Evolutionary conservation across 2,888 invertebrate genomes (phyloP), one percentile per base, ranked within the genome.

Genomic region (Icerya purchasi): DNA sequence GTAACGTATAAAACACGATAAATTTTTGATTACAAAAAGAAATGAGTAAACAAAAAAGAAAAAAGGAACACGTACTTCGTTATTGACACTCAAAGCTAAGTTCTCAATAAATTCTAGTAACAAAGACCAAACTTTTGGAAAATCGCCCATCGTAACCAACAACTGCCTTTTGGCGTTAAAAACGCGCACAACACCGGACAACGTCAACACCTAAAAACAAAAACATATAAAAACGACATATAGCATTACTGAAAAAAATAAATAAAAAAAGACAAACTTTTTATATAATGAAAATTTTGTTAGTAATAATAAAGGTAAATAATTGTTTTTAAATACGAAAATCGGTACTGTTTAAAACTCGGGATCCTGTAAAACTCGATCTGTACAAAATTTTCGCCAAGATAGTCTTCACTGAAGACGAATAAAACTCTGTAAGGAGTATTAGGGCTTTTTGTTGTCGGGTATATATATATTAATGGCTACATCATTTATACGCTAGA

Each of bases 61-160:
- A n/a, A 20, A 25, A 23, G 20, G 1, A 36, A 59, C 53, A 62
- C 62, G 59, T 66, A 81, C 90, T 78, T 98, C 97, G 61, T 91
- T 90, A 71, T 92, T 97, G 71, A 85, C 86, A 68, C 87, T 84
- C 55, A 91, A 75, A 0, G 96, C 92, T 19, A 91, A 85, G 71
- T 88, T 86, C 67, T 93, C 91, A 68, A 98, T 89, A 68, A 92
- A 94, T 68, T 92, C 90, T 50, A 98, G 76, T 20, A 98, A 77
- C 2, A 93, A 78, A 0, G 86, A 83, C 97, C 97, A 98, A 0
- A 92, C 92, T 58, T 89, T 77, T 57, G 84, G 82, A 74, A 96
- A 97, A 75, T 96, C 94, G 0, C 89, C 91, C 22, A 90, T 75
- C 58, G 82, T 78, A 69, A 84, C 82, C 20, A 96, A 76, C 57